Conservation (phyloP, 2,888 invertebrate genomes). For the Andrena haemorrhoa region DNA sequence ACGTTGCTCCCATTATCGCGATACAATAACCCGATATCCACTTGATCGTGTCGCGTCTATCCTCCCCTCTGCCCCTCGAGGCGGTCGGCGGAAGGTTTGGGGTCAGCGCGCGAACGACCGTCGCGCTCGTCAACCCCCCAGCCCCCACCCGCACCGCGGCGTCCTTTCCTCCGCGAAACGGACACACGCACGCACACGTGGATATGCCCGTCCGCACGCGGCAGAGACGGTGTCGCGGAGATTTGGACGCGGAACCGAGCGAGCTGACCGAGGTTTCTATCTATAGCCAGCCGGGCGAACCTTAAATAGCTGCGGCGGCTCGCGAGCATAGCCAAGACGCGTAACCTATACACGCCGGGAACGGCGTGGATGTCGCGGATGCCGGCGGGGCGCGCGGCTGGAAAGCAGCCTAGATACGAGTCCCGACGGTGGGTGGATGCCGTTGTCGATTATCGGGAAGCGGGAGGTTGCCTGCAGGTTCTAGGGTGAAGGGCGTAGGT, state of each 20-base stretch:
- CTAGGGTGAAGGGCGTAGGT: background rate
- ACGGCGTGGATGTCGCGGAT: background rate
- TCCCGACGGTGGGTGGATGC: too few relatives aligned
- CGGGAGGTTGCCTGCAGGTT: too few relatives aligned
- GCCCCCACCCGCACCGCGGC: background rate
- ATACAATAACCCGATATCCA: conserved; percentile 42
- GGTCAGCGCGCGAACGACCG: conserved; percentile 11
- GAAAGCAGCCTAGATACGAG: conserved; percentile 15
- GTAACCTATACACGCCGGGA: conserved; percentile 55
- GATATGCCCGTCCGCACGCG: background rate
- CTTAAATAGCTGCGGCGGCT: conserved; percentile 81
- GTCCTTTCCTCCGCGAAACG: background rate
- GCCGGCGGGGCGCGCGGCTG: background rate
- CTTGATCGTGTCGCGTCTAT: conserved; percentile 30
- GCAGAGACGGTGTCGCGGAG: conserved; percentile 8
- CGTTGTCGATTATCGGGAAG: background rate
- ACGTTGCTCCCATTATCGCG: conserved; percentile 29
- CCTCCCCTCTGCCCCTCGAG: background rate
- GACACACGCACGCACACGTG: conserved; percentile 2
- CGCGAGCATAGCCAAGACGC: conserved; percentile 56
- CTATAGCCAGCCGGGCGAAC: conserved; percentile 83
- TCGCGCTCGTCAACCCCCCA: background rate
- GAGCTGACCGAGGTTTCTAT: conserved; percentile 81
- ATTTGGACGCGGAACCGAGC: conserved; percentile 70
- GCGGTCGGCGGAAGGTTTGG: background rate